These are phyloP conservation scores for Tetragonisca angustula DNA, from an alignment of 2,888 invertebrate genomes.

Conservation along the genomic window DNA sequence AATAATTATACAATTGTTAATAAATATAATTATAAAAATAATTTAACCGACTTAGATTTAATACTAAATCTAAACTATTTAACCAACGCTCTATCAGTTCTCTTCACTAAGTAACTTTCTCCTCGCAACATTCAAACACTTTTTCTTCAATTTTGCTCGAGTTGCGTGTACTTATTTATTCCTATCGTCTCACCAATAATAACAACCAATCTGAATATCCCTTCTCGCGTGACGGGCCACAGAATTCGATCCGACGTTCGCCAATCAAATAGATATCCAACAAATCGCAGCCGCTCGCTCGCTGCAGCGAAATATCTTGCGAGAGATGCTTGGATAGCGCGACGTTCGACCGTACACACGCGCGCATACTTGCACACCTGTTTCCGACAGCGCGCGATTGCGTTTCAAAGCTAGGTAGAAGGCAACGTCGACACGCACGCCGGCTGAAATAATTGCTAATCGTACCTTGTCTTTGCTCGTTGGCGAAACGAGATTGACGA, in stretches of 20 bases:
- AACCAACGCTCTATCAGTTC: too few relatives aligned
- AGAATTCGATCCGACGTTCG: neutral
- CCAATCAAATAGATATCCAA: neutral
- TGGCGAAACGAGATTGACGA: constrained; percentile 3
- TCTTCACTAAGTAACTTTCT: too few relatives aligned
- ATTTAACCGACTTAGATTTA: too few relatives aligned
- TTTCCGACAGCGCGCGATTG: neutral
- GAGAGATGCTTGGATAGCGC: neutral
- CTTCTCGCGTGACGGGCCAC: neutral
- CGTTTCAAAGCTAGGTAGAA: neutral
- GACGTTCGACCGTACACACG: neutral
- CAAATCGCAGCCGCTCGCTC: neutral
- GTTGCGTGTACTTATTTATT: too few relatives aligned
- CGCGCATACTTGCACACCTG: neutral
- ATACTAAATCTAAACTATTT: too few relatives aligned
- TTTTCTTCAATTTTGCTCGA: too few relatives aligned
- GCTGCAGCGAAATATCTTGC: neutral
- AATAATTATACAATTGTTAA: too few relatives aligned
- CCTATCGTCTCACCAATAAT: too few relatives aligned
- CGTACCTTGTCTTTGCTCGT: constrained; percentile 3
- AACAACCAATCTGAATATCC: too few relatives aligned
- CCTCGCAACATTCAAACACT: too few relatives aligned
- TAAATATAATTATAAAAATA: too few relatives aligned
- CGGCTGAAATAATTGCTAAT: constrained; percentile 20
- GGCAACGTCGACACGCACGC: neutral